Evolutionary conservation across 2,113 vertebrate genomes (phyloP), one percentile per base, ranked within the genome.

Genomic region (Mastomys coucha): DNA sequence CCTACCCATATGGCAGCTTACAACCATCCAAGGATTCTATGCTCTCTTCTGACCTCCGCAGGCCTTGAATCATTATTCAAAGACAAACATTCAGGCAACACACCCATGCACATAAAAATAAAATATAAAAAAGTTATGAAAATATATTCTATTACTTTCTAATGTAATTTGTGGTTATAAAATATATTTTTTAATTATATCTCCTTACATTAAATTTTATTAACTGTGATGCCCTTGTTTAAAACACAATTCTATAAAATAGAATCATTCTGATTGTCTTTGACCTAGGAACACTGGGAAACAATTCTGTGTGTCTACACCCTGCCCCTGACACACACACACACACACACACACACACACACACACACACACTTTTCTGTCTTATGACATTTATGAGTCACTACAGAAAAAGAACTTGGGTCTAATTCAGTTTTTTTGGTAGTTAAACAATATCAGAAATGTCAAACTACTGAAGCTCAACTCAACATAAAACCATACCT

Each of bases 381-480:
- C 39, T 36, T 13, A 28, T 92, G 49, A 93, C 97, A 95, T 78
- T 14, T 73, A 22, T 58, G 69, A 42, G 90, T 87, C 51, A 49
- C 22, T 88, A 60, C 69, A 63, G 93, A 91, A 86, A 95, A 90
- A 88, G 88, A 51, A 53, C 28, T 86, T 67, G 77, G 16, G 81
- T 92, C n/a, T 98, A 91, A 94, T 98, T 96, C 58, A 51, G 22
- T 72, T 93, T 97, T 97, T 51, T n/a, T 88, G 58, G 49, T 97
- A 87, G 86, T 95, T 89, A 97, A 97, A 31, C 65, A 89, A 53
- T 93, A 91, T 95, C 65, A 65, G 76, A 97, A 97, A 96, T 97
- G 88, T 81, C 92, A 96, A 91, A 89, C 16, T 36, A 14, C 65
- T 96, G 97, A 70, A 89, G n/a, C 42, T 91, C 88, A 96, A 91